A percentile compares a stretch with the other conserved stretches of the same genome.
Evolutionary conservation across 1,140 invertebrate species (phyloP).

Genomic region (Asobara japonica): DNA sequence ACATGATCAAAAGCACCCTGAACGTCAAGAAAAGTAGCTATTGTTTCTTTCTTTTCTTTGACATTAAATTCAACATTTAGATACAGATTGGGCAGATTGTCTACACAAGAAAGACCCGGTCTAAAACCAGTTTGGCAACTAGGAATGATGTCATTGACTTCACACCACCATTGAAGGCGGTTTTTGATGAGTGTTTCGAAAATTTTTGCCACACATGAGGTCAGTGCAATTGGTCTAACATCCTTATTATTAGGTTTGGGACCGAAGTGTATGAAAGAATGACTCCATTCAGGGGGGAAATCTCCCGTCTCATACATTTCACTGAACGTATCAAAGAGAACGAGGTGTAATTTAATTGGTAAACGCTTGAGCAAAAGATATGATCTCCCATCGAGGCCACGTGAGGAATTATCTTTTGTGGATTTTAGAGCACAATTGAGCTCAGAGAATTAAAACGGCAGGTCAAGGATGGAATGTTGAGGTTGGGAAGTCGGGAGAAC

Average conservation of each 20-base stretch:
- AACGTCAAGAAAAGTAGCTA: conserved; percentile 32
- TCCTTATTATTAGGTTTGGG: background rate
- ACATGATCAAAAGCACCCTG: conserved; percentile 30
- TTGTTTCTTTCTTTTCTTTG: background rate
- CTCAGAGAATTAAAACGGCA: conserved; percentile 6
- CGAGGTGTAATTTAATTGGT: conserved; percentile 14
- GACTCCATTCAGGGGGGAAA: conserved; percentile 10
- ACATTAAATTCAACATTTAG: conserved; percentile 24
- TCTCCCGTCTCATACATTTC: background rate
- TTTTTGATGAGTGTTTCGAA: conserved; percentile 31
- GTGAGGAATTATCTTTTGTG: background rate
- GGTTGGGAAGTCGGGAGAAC: background rate
- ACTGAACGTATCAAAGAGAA: conserved; percentile 26
- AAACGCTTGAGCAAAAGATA: conserved; percentile 21
- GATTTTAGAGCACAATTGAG: conserved; percentile 1
- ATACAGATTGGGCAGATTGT: conserved; percentile 22
- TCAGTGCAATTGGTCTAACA: conserved; percentile 19
- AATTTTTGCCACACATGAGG: conserved; percentile 30
- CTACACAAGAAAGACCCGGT: conserved; percentile 9
- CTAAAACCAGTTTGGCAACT: conserved; percentile 23
- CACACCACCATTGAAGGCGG: conserved; percentile 26
- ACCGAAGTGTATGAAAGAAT: conserved; percentile 22
- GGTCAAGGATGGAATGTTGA: background rate
- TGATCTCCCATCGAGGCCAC: conserved; percentile 20
- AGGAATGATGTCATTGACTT: conserved; percentile 7